Percentiles rank a stretch among this genome's conserved stretches.
Evolutionary conservation across 1,140 invertebrate genomes (phyloP).

Genomic region (Formica exsecta): DNA sequence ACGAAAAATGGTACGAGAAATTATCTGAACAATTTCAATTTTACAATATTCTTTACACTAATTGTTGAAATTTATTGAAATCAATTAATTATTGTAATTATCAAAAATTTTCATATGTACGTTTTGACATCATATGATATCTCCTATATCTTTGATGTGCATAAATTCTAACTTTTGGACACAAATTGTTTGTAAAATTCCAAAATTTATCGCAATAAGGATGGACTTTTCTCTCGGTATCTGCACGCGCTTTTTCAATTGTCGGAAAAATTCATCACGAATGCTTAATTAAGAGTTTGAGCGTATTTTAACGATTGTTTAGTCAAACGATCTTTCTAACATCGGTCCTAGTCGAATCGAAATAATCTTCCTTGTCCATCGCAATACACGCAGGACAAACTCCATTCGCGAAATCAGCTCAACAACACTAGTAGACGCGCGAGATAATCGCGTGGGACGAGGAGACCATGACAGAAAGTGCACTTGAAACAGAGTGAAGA

Average conservation of each 20-base stretch:
- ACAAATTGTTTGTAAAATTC: constrained; percentile 25
- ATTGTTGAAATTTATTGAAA: not conserved
- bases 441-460: constrained; percentile 68
- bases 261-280: not conserved
- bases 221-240: constrained; percentile 28
- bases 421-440: constrained; percentile 68
- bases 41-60: not conserved
- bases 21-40: not conserved
- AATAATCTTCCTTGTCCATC: constrained; percentile 62
- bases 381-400: constrained; percentile 69
- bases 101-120: not conserved
- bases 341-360: constrained; percentile 60
- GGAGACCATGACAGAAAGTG: constrained; percentile 58
- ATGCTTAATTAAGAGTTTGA: constrained; percentile 43
- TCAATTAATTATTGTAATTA: not conserved
- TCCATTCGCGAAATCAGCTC: constrained; percentile 73
- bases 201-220: constrained; percentile 15
- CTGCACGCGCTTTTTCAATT: constrained; percentile 4
- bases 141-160: not conserved
- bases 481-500: constrained; percentile 72
- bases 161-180: not conserved
- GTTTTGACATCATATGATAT: not conserved
- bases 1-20: not conserved
- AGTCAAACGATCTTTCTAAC: constrained; percentile 55
- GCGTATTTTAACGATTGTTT: constrained; percentile 46